Base-by-base conservation (phyloP, 2,888 invertebrate genomes). In the Aplocera efformata region DNA sequence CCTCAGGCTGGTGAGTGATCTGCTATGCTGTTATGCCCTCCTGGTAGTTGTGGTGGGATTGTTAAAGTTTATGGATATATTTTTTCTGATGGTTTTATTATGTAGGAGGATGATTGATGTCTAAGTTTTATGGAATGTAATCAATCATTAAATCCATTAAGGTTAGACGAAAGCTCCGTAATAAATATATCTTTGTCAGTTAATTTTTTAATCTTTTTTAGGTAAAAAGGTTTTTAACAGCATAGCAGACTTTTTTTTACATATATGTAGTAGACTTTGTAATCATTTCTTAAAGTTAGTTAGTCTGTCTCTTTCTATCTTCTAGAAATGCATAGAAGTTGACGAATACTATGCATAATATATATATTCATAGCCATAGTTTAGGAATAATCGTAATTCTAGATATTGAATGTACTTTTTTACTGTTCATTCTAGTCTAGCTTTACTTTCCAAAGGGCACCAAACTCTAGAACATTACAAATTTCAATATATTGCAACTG, bases 1-100 rank as follows among this genome's bases (percentile, higher is more conserved):
- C 75, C 90, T 99, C 44, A 90, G 99, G 77, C 88, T 99, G 90
- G 96, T 94, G 76, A 90, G 92, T 81, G 21, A 6, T 37, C 37
- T 44, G 49, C 46, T 54, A 35, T 53, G 50, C 53, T 60, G 48
- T 53, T 54, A 51, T 47, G 40, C 20, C 6, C 10, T 27, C 48
- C 48, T 48, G 28, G 37, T 48, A 48, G 13, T n/a, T 30, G 10
- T 32, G 42, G 10, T 24, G 21, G 7, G 4, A 20, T 3, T 25
- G 9, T 28, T 29, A 26, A 32, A 31, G 35, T 10, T 39, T 8
- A 5, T 5, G 6, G 13, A 17, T n/a, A 24, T 9, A 26, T 17
- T 8, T n/a, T n/a, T n/a, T n/a, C n/a, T 6, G 7, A 23, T 7
- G 20, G 22, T 3, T 10, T 33, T 27, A 31, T 10, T 32, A 32